phyloP scores from a whole-genome alignment of 2,113 vertebrate species.

The Lucifuga dentata region DNA sequence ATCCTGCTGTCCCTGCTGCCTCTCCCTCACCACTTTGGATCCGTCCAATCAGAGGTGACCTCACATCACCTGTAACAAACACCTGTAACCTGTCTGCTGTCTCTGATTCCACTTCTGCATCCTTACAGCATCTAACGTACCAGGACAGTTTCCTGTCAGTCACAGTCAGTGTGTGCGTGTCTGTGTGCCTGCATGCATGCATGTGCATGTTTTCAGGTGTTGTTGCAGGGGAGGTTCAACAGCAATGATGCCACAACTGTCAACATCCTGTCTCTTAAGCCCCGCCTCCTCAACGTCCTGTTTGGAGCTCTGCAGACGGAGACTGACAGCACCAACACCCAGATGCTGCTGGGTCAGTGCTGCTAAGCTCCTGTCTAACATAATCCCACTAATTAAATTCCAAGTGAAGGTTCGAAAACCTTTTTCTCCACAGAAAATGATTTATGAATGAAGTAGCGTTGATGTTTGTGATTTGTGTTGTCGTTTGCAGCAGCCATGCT shows the following conservation, averaged over 20 bases:
- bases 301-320: slow-evolving; percentile 94
- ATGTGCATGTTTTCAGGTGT: slow-evolving; percentile 32
- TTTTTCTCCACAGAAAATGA: too few species aligned
- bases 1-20: slow-evolving; percentile 92
- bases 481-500: slow-evolving; percentile 88
- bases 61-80: slow-evolving; percentile 50
- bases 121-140: too few species aligned
- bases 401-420: too few species aligned
- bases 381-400: too few species aligned
- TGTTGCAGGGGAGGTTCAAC: not conserved
- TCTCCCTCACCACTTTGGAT: slow-evolving; percentile 91
- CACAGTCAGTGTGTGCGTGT: too few species aligned
- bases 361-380: too few species aligned
- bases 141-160: too few species aligned
- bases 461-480: not conserved
- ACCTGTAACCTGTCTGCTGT: too few species aligned
- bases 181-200: too few species aligned
- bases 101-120: too few species aligned
- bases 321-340: slow-evolving; percentile 91
- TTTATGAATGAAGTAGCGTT: too few species aligned
- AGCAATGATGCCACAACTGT: slow-evolving; percentile 77
- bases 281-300: slow-evolving; percentile 91
- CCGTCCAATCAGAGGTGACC: slow-evolving; percentile 89
- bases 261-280: slow-evolving; percentile 79
- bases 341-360: slow-evolving; percentile 94